Base-by-base conservation (phyloP, 2,888 invertebrate species). In the Diaperis boleti region DNA sequence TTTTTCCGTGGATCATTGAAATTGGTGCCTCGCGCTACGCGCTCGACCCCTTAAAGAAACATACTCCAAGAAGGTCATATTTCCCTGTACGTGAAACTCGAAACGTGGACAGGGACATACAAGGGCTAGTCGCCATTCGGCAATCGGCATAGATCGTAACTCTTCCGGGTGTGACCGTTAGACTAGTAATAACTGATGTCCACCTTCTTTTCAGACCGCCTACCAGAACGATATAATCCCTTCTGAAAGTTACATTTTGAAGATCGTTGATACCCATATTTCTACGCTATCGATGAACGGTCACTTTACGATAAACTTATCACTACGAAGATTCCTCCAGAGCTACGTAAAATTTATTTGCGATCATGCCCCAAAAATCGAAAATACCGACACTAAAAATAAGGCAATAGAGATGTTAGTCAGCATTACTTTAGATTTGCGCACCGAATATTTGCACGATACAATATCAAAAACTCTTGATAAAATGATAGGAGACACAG, bases 221-320 rank as follows among this genome's bases (percentile, higher is more conserved):
- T 92, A 89, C 81, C 85, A 89, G 29, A 87, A 88, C 65, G 92
- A 94, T 76, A 88, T 92, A 29, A 90, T 94, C 67, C 94, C 94
- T 8, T 89, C 91, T 0, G 94, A 95, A 78, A 92, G 90, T 72
- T 93, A 92, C 69, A 87, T 94, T 1, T 83, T 92, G n/a, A 88
- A 88, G 54, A 87, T 94, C 3, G 87, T 93, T 26, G 86, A 85
- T 66, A 85, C 87, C 17, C 90, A 91, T 74, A 83, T 89, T 55
- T 85, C 85, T 37, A 86, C 87, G 1, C 79, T 91, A 8, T 89
- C 90, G 6, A 84, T 87, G 72, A 84, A 85, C 71, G 81, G 83
- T 37, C 80, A 82, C 0, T 88, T 87, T 72, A 85, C 84, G 8
- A 84, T 87, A 44, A 88, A 88, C 75, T 82, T 86, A 6, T 88